A percentile compares a stretch with the other conserved stretches of the same genome.
Evolutionary conservation across 2,888 invertebrate genomes (phyloP).

Genomic region (Caradrina kadenii): DNA sequence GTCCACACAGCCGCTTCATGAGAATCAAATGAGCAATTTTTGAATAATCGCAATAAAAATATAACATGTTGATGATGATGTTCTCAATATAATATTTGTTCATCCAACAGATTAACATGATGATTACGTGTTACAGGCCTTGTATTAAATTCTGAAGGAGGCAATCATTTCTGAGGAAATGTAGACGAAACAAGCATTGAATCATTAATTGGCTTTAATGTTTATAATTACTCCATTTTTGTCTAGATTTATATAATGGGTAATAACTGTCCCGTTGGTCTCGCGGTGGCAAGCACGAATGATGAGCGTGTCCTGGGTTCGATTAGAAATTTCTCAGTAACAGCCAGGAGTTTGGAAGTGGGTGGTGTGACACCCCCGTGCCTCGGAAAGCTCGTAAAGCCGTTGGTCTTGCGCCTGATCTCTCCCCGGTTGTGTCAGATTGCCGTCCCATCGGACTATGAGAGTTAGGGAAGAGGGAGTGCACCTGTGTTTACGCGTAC

Average conservation of each 20-base stretch:
- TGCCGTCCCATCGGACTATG: too few relatives aligned
- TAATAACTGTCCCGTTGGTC: too few relatives aligned
- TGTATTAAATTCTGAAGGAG: slow-evolving; percentile 31
- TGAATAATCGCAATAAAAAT: slow-evolving; percentile 12
- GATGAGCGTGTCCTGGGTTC: too few relatives aligned
- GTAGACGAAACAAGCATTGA: slow-evolving; percentile 32
- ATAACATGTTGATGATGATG: slow-evolving; percentile 14
- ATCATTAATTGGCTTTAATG: slow-evolving; percentile 5
- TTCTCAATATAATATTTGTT: slow-evolving; percentile 30
- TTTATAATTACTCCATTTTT: slow-evolving; percentile 8
- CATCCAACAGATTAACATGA: neutral
- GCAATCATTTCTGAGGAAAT: slow-evolving; percentile 36
- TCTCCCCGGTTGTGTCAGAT: too few relatives aligned
- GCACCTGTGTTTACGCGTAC: too few relatives aligned
- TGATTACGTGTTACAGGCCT: slow-evolving; percentile 27
- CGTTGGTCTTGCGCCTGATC: too few relatives aligned
- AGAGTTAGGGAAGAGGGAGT: too few relatives aligned
- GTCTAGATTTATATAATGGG: neutral
- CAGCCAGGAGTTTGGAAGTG: too few relatives aligned
- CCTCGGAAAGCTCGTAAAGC: too few relatives aligned
- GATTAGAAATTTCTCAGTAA: too few relatives aligned
- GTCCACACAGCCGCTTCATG: neutral
- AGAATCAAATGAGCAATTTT: neutral
- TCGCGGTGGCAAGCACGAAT: too few relatives aligned
- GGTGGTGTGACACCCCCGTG: too few relatives aligned